Base-by-base conservation (phyloP, 2,888 invertebrate species). In the Diaphora mendica region DNA sequence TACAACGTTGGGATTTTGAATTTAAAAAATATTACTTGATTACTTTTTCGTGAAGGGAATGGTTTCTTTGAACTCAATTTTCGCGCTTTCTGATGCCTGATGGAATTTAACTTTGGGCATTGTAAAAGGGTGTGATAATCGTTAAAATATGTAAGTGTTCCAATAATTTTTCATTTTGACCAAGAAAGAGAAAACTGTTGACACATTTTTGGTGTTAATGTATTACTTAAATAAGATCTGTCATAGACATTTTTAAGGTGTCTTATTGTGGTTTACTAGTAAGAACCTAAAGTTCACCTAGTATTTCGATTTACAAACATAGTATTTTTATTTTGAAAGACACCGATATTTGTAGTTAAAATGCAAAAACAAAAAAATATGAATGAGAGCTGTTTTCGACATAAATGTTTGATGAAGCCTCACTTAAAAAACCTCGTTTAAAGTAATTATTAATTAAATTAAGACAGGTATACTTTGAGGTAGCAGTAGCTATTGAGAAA, bases 401-500 rank as follows among this genome's bases (percentile, higher is more conserved):
- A 48, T 51, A 51, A 3, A 48, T 5, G 48, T 17, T 48, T 20
- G 20, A 17, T 20, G 7, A 48, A 20, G 20, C 20, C 7, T 48
- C 4, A 48, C 48, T 48, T 48, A 48, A n/a, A n/a, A 55, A n/a
- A n/a, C 2, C 51, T 55, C 3, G n/a, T 3, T 55, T 13, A 55
- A 59, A 59, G 15, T 26, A 8, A 26, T 15, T 26, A 11, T 23
- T 23, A 23, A 51, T 7, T 51, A 23, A 9, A 30, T 30, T 17
- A 8, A 30, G 5, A 15, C 15, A 15, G 59, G 17, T 8, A 59
- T 62, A 62, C 17, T 17, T 62, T 5, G 17, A 30, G 30, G 15
- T 62, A 79, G 73, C 77, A 83, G 77, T 77, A 77, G 67, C 65
- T 79, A 83, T 76, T 79, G 72, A 83, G 79, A 85, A 79, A 76